A percentile compares a stretch with the other conserved stretches of the same genome.
Evolutionary conservation across 2,113 vertebrate genomes (phyloP).

Genomic region (Pycnonotus jocosus): DNA sequence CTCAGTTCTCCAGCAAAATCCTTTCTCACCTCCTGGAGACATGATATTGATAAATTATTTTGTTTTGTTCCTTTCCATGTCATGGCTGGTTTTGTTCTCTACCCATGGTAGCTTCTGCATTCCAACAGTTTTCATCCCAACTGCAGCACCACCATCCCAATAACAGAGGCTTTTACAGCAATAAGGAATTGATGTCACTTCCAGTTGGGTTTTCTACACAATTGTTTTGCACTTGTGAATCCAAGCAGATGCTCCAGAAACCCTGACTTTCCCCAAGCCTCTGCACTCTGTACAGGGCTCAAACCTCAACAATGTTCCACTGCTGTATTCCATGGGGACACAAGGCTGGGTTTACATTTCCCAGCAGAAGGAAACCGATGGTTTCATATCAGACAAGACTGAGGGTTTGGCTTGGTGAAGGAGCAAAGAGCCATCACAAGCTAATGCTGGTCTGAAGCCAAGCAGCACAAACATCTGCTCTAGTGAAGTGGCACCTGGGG

Average conservation of each 20-base stretch:
- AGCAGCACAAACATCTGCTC: neutral
- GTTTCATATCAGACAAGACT: neutral
- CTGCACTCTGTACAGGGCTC: neutral
- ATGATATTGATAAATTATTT: accelerated
- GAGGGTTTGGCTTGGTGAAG: neutral
- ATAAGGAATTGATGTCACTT: accelerated
- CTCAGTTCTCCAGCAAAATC: neutral
- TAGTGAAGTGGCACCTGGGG: neutral
- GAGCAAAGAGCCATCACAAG: neutral
- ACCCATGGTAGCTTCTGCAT: neutral
- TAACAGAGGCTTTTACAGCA: neutral
- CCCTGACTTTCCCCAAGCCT: neutral
- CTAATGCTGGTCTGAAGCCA: neutral
- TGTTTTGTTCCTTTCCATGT: neutral
- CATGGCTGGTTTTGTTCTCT: neutral
- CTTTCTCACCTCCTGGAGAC: neutral
- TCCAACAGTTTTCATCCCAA: neutral
- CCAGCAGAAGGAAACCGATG: neutral
- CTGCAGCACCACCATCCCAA: neutral
- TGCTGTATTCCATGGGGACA: neutral
- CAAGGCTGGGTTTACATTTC: neutral
- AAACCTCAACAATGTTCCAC: neutral
- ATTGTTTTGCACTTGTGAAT: neutral
- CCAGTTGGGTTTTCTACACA: neutral
- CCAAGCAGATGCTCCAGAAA: neutral